Base-by-base conservation (phyloP, 2,888 invertebrate species). In the Drosophila tanythrix region DNA sequence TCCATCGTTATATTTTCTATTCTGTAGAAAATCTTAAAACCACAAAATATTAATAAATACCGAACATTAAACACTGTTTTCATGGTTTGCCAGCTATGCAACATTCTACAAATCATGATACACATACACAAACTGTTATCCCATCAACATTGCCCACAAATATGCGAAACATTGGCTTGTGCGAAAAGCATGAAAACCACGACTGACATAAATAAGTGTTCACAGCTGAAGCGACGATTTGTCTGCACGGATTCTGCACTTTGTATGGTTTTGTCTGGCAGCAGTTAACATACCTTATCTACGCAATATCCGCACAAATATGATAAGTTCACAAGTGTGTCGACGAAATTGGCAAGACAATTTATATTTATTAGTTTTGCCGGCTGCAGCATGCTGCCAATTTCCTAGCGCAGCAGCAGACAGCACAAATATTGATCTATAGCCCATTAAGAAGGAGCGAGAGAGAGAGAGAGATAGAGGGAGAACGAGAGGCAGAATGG, bases 361-460 rank as follows among this genome's bases (percentile, higher is more conserved):
- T 83, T 81, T 72, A 78, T 75, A 81, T 81, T 72, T 83, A 82
- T 82, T 87, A 73, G 78, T 80, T 86, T 71, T 53, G 31, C 36
- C 52, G 58, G 33, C 63, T 74, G 75, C 68, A 68, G 50, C 70
- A 56, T 69, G 51, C 50, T 38, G 48, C 35, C 64, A 76, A 72
- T 71, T 67, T 76, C 51, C 59, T 38, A 27, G 29, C 50, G 31
- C 61, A 46, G 31, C 51, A 51, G 53, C 50, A 55, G 58, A 60
- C 66, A 79, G 36, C 48, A 40, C 61, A 46, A 52, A 59, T 55
- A 60, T 58, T 78, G 64, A 78, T 69, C 59, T 63, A 66, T 62
- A 51, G 66, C 27, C 57, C 60, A 65, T 65, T 58, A 58, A 27
- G 27, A 15, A 31, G 18, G 13, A 31, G 15, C 35, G 21, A 29